phyloP scores from a whole-genome alignment of 2,797 vertebrate genomes.

The Buceros bicornis region DNA sequence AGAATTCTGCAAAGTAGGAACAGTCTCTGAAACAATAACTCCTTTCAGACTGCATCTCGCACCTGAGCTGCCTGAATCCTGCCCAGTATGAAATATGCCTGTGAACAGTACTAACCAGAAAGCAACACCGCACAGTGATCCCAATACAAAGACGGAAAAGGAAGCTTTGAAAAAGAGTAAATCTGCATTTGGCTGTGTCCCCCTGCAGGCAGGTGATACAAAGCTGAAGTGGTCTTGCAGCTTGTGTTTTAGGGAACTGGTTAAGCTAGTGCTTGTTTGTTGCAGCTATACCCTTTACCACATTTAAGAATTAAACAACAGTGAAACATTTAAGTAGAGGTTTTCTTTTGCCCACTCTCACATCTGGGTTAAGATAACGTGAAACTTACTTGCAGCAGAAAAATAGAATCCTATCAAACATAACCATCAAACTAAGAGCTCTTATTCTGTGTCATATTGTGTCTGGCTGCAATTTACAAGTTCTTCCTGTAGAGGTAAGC shows the following conservation, averaged over 20 bases:
- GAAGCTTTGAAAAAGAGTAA: background rate
- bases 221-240: background rate
- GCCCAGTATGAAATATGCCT: background rate
- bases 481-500: background rate
- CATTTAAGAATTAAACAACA: background rate
- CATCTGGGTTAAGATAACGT: background rate
- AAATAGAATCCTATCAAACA: background rate
- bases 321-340: background rate
- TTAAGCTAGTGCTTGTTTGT: background rate
- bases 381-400: background rate
- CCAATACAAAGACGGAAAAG: background rate
- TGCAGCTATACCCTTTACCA: background rate
- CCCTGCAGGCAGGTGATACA: slow-evolving; percentile 26
- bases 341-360: background rate
- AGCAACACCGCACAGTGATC: background rate
- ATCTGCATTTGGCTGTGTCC: background rate
- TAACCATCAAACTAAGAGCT: background rate
- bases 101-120: background rate
- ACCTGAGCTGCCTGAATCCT: background rate
- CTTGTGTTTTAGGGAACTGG: background rate
- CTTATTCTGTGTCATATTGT: background rate
- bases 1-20: background rate
- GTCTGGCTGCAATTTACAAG: background rate
- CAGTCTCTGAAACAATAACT: background rate
- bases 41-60: background rate